Conservation (phyloP, 2,797 vertebrate genomes). For the Gallinago stenura region DNA sequence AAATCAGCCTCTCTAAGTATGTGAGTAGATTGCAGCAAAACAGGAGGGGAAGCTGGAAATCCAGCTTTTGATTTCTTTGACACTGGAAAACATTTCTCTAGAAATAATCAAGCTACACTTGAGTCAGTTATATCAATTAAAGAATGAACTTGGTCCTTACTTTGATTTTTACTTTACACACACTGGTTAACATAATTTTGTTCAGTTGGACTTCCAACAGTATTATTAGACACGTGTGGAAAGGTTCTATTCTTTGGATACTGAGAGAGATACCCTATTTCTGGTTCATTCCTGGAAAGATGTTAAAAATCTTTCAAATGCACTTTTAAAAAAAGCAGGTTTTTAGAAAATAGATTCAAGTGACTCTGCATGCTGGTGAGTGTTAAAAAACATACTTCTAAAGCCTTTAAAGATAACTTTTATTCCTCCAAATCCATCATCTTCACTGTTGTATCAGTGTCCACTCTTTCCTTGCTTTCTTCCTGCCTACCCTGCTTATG, state of each 20-base stretch:
- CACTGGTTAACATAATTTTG: background rate
- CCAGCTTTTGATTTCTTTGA: background rate
- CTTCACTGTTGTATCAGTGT: background rate
- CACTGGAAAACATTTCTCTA: background rate
- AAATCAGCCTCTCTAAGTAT: background rate
- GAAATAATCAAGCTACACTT: background rate
- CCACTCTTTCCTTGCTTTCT: background rate
- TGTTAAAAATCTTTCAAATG: background rate
- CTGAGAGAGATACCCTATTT: constrained; percentile 12
- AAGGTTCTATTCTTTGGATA: background rate
- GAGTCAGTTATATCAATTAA: background rate
- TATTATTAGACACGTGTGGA: background rate
- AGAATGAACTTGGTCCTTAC: background rate
- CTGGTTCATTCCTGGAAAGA: background rate
- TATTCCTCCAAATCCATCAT: background rate
- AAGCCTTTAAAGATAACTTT: background rate
- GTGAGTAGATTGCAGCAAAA: background rate
- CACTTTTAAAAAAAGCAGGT: constrained; percentile 27
- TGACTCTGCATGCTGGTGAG: background rate
- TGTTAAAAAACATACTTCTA: background rate
- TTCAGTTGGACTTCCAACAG: background rate
- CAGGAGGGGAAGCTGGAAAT: background rate
- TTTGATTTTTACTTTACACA: background rate
- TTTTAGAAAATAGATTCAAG: constrained; percentile 45
- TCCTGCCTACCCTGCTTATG: background rate